These are phyloP conservation scores for Passerina amoena DNA, from an alignment of 2,113 vertebrate species.

Conservation along the genomic window DNA sequence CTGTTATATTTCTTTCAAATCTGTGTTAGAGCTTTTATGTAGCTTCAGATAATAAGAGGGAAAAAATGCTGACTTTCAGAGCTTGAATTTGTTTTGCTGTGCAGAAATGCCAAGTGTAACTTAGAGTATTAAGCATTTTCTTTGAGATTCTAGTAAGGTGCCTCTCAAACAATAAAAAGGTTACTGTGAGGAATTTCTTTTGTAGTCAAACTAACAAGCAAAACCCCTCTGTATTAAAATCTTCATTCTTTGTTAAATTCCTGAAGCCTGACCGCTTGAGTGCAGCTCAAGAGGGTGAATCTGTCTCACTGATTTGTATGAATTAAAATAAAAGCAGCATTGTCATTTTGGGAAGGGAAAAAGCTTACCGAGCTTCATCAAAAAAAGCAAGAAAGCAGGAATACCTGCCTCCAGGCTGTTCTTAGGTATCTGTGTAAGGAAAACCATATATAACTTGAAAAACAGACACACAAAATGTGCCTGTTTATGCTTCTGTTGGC, in stretches of 20 bases:
- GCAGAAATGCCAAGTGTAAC: not conserved
- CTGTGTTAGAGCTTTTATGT: not conserved
- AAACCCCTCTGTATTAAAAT: not conserved
- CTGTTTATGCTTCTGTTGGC: not conserved
- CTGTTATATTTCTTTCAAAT: slow-evolving; percentile 37
- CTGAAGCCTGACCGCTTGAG: not conserved
- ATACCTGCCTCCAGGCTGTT: not conserved
- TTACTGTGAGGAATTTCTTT: not conserved
- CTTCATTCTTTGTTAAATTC: not conserved
- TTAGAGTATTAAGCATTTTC: not conserved
- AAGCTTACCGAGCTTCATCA: not conserved
- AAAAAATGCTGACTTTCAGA: slow-evolving; percentile 45
- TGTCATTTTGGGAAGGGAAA: not conserved
- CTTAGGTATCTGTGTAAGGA: not conserved
- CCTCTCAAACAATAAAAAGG: not conserved
- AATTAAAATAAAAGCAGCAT: not conserved
- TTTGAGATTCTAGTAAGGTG: not conserved
- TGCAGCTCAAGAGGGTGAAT: not conserved
- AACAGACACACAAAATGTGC: not conserved
- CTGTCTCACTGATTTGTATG: not conserved
- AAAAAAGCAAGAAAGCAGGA: not conserved
- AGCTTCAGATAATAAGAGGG: slow-evolving; percentile 13
- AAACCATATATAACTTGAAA: not conserved
- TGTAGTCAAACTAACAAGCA: not conserved
- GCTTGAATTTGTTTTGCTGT: slow-evolving; percentile 14